phyloP scores from a whole-genome alignment of 2,113 vertebrate species.

The Eidolon helvum region DNA sequence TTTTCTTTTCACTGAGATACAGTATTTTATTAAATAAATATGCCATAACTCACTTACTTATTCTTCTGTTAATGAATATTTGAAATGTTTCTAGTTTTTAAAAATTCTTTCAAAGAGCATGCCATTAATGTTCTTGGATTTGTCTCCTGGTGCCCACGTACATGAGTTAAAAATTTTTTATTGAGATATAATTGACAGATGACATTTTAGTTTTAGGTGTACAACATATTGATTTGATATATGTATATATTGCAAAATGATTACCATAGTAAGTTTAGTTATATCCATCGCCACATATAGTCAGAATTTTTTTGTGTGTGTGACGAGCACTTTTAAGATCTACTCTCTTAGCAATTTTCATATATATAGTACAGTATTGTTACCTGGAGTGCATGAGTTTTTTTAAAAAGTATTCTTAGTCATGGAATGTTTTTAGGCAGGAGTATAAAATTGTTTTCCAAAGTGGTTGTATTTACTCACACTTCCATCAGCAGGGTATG shows the following conservation, averaged over 20 bases:
- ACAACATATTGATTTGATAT: background rate
- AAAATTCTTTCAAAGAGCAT: background rate
- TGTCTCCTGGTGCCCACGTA: background rate
- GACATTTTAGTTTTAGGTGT: background rate
- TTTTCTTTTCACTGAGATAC: background rate
- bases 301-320: background rate
- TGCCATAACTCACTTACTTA: background rate
- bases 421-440: background rate
- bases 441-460: background rate
- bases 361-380: background rate
- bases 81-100: background rate
- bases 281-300: background rate
- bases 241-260: background rate
- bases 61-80: background rate
- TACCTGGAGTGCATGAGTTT: background rate
- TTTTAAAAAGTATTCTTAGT: background rate
- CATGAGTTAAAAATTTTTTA: background rate
- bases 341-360: background rate
- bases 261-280: background rate
- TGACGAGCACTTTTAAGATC: background rate
- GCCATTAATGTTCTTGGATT: background rate
- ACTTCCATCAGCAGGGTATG: background rate
- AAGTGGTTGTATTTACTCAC: background rate
- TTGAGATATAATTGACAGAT: background rate
- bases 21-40: background rate